These are phyloP conservation scores for Boulengeromyrus knoepffleri DNA, from an alignment of 2,113 vertebrate genomes.

Conservation along the genomic window DNA sequence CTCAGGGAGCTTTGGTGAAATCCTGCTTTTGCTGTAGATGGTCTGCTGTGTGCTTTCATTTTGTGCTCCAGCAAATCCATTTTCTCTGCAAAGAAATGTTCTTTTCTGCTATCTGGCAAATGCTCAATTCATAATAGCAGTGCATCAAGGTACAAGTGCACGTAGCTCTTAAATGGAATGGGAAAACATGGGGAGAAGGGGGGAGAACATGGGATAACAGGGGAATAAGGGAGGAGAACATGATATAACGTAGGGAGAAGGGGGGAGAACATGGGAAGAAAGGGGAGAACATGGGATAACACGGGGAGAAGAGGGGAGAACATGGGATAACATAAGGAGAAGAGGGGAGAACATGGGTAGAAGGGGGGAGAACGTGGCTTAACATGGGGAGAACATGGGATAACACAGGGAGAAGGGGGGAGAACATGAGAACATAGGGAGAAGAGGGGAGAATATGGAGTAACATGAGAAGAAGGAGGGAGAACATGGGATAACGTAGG, in stretches of 20 bases:
- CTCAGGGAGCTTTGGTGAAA: not conserved
- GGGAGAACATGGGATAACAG: not conserved
- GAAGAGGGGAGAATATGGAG: no score
- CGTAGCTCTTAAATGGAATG: no score
- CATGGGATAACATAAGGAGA: not conserved
- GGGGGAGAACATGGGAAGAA: not conserved
- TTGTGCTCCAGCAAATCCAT: no score
- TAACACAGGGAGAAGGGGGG: not conserved
- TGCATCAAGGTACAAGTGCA: not conserved
- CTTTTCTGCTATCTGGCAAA: no score
- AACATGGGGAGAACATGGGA: no score
- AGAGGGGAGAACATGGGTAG: not conserved
- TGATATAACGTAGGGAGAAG: no score
- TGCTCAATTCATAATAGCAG: no score
- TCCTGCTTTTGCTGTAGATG: not conserved
- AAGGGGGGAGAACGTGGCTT: not conserved
- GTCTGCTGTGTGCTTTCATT: not conserved
- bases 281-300: no score
- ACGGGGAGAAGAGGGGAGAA: no score
- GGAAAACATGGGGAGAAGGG: not conserved
- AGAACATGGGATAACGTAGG: not conserved
- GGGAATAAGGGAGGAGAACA: not conserved
- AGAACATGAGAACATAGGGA: not conserved
- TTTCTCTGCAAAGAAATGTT: no score
- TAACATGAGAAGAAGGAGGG: not conserved